Percentiles rank a stretch among this genome's conserved stretches.
These are phyloP conservation scores for Plecturocebus donacophilus DNA, from an alignment of 2,113 vertebrate species.

Conservation along the genomic window DNA sequence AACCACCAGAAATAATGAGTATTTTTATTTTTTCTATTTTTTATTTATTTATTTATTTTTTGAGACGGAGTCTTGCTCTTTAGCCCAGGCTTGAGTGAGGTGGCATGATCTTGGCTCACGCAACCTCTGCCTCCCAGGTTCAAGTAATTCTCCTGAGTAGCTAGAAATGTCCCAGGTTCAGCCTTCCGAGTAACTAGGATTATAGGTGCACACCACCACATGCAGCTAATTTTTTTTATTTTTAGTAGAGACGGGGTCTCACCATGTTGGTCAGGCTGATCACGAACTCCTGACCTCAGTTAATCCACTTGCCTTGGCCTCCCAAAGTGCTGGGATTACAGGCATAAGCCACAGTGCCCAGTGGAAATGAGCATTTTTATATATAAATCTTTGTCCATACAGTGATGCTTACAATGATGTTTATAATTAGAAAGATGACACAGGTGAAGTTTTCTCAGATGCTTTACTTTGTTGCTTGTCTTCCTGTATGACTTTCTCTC, in stretches of 20 bases:
- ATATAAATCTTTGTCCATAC: not conserved
- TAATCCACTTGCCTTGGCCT: not conserved
- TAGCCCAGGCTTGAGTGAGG: not conserved
- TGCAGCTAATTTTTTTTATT: not conserved
- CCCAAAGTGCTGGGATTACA: not conserved
- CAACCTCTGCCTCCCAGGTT: not conserved
- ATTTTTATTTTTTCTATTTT: not conserved
- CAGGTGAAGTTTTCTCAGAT: not conserved
- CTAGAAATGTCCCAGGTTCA: not conserved
- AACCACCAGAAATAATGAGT: not conserved
- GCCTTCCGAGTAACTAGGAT: not conserved
- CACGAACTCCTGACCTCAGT: not conserved
- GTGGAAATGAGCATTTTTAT: not conserved
- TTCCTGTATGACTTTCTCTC: not conserved
- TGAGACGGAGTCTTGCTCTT: not conserved
- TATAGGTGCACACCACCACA: too few species aligned
- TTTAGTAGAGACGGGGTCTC: not conserved
- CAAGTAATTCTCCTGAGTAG: not conserved
- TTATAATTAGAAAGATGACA: not conserved
- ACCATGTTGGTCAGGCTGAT: not conserved
- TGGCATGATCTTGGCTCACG: not conserved
- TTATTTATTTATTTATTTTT: not conserved
- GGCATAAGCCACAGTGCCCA: not conserved
- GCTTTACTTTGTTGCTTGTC: not conserved
- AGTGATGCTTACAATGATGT: not conserved